Evolutionary conservation across 2,888 invertebrate genomes (phyloP), one percentile per base, ranked within the genome.

Genomic region (Aromia moschata): DNA sequence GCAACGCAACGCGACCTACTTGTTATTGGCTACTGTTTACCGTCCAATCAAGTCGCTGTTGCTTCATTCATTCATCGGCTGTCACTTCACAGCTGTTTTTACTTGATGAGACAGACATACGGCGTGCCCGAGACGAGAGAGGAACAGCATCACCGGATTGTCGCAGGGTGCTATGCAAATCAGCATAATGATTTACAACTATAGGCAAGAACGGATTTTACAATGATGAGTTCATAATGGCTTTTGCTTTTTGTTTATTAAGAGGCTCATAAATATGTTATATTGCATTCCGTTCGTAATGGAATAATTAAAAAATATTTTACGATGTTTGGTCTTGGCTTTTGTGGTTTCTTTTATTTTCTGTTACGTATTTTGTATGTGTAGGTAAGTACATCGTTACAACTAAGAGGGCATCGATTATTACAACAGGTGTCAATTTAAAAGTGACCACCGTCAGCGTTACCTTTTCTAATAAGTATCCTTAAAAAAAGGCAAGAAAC

Each of bases 1-100:
- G 74, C 75, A 75, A 74, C 74, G 67, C 59, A 59, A 55, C 56
- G 56, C 73, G 64, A 70, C 70, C 72, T 68, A 73, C 69, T 70
- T 68, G 60, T 64, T 66, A 74, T 75, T 74, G 74, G 74, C 68
- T 70, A 69, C 69, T 59, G 62, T 55, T 62, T 54, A 52, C 44
- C 63, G 64, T 62, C 73, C 71, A 73, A 73, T 73, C 65, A 71
- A 69, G 68, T 53, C 63, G 54, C 64, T 45, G 62, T 57, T 59
- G 58, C 61, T 62, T 70, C 69, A 67, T 70, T 72, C 68, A 68
- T 70, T 69, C 69, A 70, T 72, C 65, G 68, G 56, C 70, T 70
- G 65, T 65, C 67, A 67, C 64, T 66, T 61, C 47, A 18, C 52
- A 36, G 47, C 15, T 37, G 49, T 30, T 33, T 17, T 14, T 25